These are phyloP conservation scores for Cremastobaeus sp. DNA, from an alignment of 2,888 invertebrate species.

Conservation along the genomic window DNA sequence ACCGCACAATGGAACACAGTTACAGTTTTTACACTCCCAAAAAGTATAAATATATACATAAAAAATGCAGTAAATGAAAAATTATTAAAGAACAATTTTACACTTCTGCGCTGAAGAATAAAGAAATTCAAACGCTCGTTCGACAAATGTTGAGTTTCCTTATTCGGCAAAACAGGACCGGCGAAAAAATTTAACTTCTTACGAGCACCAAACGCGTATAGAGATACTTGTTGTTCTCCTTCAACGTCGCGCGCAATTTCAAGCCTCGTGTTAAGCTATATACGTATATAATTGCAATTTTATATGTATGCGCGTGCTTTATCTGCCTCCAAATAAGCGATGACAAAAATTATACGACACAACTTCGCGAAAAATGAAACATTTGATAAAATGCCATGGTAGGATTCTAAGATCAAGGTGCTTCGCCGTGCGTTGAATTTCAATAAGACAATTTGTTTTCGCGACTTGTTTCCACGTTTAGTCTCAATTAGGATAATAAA, in stretches of 20 bases:
- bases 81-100: too few species aligned
- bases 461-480: constrained; percentile 12
- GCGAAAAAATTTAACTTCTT: constrained; percentile 53
- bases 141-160: constrained; percentile 52
- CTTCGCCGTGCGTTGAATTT: too few species aligned
- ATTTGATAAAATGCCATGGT: too few species aligned
- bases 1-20: too few species aligned
- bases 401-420: too few species aligned
- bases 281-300: constrained; percentile 46
- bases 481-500: constrained; percentile 53
- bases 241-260: constrained; percentile 54
- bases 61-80: too few species aligned
- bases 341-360: too few species aligned
- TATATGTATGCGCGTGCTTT: constrained; percentile 23
- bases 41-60: constrained; percentile 30
- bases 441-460: too few species aligned
- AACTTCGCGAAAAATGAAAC: too few species aligned
- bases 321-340: constrained; percentile 5
- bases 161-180: constrained; percentile 54
- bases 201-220: constrained; percentile 44
- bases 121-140: constrained; percentile 21
- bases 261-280: constrained; percentile 42
- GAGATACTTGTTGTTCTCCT: constrained; percentile 58
- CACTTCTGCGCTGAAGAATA: too few species aligned
- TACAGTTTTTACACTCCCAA: too few species aligned